Percentiles rank a stretch among this genome's conserved stretches.
These are phyloP conservation scores for Periophthalmus magnuspinnatus DNA, from an alignment of 2,797 vertebrate genomes.

Conservation along the genomic window DNA sequence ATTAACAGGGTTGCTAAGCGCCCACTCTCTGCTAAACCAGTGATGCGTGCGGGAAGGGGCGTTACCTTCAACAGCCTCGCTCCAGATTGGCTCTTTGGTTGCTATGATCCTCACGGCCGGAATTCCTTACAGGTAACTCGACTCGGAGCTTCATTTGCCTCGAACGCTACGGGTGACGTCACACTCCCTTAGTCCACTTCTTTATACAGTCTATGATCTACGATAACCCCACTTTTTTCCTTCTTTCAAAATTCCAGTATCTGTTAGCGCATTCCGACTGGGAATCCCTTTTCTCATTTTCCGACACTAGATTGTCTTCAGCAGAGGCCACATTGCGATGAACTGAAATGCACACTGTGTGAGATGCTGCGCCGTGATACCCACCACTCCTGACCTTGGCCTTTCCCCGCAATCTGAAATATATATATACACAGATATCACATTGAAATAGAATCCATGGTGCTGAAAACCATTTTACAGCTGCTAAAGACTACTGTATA, in stretches of 20 bases:
- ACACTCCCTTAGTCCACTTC: too few species aligned
- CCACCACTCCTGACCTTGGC: conserved; percentile 59
- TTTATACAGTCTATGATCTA: neutral
- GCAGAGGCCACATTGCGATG: conserved; percentile 26
- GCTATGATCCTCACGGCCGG: too few species aligned
- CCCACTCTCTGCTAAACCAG: too few species aligned
- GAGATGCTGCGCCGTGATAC: conserved; percentile 54
- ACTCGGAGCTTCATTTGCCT: too few species aligned
- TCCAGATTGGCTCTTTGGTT: too few species aligned
- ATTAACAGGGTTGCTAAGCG: too few species aligned
- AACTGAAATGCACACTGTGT: conserved; percentile 47
- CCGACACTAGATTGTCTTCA: conserved; percentile 37
- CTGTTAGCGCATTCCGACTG: neutral
- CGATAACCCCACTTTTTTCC: neutral
- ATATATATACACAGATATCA: conserved; percentile 37
- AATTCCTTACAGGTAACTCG: too few species aligned
- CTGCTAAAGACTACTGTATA: conserved; percentile 43
- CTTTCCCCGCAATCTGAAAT: conserved; percentile 41
- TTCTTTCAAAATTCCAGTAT: neutral
- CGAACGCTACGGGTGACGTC: too few species aligned
- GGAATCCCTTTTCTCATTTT: conserved; percentile 28
- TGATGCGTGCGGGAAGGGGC: too few species aligned
- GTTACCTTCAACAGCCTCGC: too few species aligned
- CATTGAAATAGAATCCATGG: conserved; percentile 40
- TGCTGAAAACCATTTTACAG: conserved; percentile 57